phyloP scores from a whole-genome alignment of 2,113 vertebrate species.

The Ascaphus truei region DNA sequence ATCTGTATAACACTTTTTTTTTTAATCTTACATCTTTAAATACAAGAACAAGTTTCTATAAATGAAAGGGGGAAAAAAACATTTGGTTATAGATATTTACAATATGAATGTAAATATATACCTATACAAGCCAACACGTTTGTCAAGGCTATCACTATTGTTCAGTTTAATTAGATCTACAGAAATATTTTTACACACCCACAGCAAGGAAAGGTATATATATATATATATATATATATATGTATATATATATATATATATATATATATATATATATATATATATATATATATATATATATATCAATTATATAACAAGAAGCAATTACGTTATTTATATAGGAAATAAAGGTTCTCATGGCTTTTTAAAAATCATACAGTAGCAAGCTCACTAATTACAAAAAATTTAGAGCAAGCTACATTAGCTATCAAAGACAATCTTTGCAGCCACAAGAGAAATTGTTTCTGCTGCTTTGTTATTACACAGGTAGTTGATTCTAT shows the following conservation, averaged over 20 bases:
- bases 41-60: too few species aligned
- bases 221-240: background rate
- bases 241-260: background rate
- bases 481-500: constrained; percentile 71
- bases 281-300: too few species aligned
- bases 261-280: too few species aligned
- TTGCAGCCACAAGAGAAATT: constrained; percentile 53
- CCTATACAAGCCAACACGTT: background rate
- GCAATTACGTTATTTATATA: background rate
- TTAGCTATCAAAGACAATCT: constrained; percentile 37
- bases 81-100: background rate
- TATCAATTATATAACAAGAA: background rate
- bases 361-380: background rate
- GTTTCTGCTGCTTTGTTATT: constrained; percentile 58
- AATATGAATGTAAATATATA: background rate
- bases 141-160: too few species aligned
- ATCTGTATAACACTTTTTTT: too few species aligned
- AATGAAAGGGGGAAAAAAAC: too few species aligned
- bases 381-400: constrained; percentile 31
- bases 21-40: too few species aligned
- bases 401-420: constrained; percentile 41
- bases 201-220: too few species aligned
- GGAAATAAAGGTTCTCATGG: constrained; percentile 14
- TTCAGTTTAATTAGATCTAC: too few species aligned
- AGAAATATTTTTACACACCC: too few species aligned